phyloP scores from a whole-genome alignment of 2,113 vertebrate species.

The Paramisgurnus dabryanus region DNA sequence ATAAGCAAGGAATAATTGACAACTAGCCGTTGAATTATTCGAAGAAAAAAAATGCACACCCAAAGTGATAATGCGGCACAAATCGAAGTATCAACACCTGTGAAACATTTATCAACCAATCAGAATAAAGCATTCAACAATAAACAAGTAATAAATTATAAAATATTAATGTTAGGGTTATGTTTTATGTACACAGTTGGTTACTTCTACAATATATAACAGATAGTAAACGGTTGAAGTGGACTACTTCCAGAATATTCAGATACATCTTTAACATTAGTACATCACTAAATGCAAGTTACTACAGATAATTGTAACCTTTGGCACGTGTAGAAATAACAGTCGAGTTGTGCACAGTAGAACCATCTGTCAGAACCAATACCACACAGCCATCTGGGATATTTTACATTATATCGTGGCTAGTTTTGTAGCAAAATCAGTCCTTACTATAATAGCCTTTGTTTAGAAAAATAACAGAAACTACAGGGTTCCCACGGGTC shows the following conservation, averaged over 20 bases:
- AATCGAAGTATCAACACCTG: too few relatives aligned
- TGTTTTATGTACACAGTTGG: not conserved
- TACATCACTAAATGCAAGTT: not conserved
- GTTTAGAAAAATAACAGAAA: too few relatives aligned
- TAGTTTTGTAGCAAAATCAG: not conserved
- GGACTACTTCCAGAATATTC: not conserved
- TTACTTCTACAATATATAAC: not conserved
- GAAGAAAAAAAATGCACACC: too few relatives aligned
- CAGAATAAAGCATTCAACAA: too few relatives aligned
- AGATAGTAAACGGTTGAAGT: not conserved
- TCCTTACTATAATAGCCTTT: not conserved
- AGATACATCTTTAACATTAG: not conserved
- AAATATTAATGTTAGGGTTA: too few relatives aligned
- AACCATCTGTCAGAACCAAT: not conserved
- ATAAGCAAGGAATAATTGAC: too few relatives aligned
- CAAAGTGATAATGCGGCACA: too few relatives aligned
- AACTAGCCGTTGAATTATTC: not conserved
- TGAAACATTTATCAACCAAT: too few relatives aligned
- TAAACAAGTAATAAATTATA: too few relatives aligned
- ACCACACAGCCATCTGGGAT: not conserved
- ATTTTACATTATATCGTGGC: not conserved
- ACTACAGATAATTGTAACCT: slow-evolving; percentile 24
- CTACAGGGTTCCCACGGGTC: too few relatives aligned
- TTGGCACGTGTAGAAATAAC: slow-evolving; percentile 51
- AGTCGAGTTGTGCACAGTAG: slow-evolving; percentile 48